Conservation (phyloP, 2,113 vertebrate species). For the Cromileptes altivelis region DNA sequence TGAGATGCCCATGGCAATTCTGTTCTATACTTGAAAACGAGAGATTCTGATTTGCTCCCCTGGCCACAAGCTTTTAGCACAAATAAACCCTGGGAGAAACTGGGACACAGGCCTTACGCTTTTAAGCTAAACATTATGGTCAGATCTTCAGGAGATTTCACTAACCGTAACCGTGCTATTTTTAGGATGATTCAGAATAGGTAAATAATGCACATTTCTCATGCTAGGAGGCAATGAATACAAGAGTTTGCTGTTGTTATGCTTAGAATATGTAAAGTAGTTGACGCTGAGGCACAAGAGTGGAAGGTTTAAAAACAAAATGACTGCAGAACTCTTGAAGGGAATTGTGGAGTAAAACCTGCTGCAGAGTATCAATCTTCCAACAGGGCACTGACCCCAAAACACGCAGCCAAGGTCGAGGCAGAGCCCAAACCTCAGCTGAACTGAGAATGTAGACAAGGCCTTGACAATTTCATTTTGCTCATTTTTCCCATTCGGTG, state of each 20-base stretch:
- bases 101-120: slow-evolving; percentile 20
- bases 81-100: slow-evolving; percentile 48
- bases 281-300: background rate
- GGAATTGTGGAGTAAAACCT: slow-evolving; percentile 20
- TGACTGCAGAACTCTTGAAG: background rate
- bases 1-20: slow-evolving; percentile 49
- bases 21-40: slow-evolving; percentile 43
- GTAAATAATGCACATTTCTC: background rate
- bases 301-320: slow-evolving; percentile 4
- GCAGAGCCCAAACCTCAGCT: slow-evolving; percentile 40
- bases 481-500: slow-evolving; percentile 41
- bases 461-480: slow-evolving; percentile 57
- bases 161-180: background rate
- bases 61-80: slow-evolving; percentile 35
- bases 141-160: background rate
- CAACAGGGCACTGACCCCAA: slow-evolving; percentile 39
- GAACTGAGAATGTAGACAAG: slow-evolving; percentile 47
- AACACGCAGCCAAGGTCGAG: slow-evolving; percentile 26
- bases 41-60: slow-evolving; percentile 38
- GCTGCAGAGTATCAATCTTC: slow-evolving; percentile 38
- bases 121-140: slow-evolving; percentile 39
- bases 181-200: background rate
- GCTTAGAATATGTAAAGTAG: background rate
- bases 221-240: background rate
- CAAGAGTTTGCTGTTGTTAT: background rate